Conservation (phyloP, 2,797 vertebrate genomes). For the Gadopsis bispinosus region DNA sequence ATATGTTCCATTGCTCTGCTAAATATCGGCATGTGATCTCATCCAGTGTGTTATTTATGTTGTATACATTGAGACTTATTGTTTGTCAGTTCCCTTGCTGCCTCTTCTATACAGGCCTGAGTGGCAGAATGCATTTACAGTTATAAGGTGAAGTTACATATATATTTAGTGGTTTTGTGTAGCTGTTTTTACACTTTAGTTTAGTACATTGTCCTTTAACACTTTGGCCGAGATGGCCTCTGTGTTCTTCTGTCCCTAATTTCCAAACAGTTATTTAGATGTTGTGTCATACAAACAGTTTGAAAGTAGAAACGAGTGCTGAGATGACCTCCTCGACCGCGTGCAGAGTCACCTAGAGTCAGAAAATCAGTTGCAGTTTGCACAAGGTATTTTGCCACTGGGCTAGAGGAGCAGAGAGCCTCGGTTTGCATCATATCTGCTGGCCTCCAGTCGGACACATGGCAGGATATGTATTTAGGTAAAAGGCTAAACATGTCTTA, state of each 20-base stretch:
- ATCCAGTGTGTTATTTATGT: slow-evolving; percentile 6
- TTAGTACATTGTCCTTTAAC: neutral
- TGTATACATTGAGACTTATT: slow-evolving; percentile 2
- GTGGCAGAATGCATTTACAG: neutral
- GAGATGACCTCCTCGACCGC: neutral
- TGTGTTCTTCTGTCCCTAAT: neutral
- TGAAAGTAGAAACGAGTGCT: neutral
- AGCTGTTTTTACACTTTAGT: neutral
- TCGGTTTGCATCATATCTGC: slow-evolving; percentile 56
- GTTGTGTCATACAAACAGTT: slow-evolving; percentile 10
- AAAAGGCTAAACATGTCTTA: slow-evolving; percentile 76
- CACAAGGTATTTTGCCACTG: slow-evolving; percentile 26
- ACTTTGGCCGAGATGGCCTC: neutral
- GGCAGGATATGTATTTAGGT: slow-evolving; percentile 68
- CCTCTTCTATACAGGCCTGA: neutral
- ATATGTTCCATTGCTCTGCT: slow-evolving; percentile 52
- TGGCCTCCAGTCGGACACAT: slow-evolving; percentile 52
- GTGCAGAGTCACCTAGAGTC: neutral
- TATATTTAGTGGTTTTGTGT: neutral
- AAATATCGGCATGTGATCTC: slow-evolving; percentile 30
- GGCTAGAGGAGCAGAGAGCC: slow-evolving; percentile 46
- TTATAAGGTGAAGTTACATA: neutral
- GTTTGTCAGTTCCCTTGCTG: neutral
- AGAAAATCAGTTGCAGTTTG: slow-evolving; percentile 17
- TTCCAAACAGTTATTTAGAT: neutral